A percentile compares a stretch with the other conserved stretches of the same genome.
These are phyloP conservation scores for Sarcophaga bullata DNA, from an alignment of 1,140 invertebrate species.

Conservation along the genomic window DNA sequence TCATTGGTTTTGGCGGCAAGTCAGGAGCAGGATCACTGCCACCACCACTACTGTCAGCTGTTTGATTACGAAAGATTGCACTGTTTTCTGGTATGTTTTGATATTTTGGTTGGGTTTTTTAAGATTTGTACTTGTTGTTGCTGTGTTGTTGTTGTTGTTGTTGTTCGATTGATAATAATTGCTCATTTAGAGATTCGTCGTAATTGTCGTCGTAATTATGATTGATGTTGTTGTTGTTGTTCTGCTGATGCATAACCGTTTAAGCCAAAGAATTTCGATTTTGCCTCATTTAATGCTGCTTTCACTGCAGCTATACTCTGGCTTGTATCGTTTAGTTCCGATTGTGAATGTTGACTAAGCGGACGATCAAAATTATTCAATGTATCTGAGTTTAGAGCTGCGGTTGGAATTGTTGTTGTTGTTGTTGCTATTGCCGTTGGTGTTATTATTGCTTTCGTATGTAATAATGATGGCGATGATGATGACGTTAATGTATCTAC, in stretches of 20 bases:
- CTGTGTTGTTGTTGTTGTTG: conserved; percentile 30
- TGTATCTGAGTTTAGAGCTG: conserved; percentile 30
- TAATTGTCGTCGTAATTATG: conserved; percentile 24
- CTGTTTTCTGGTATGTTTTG: conserved; percentile 54
- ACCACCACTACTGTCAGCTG: background rate
- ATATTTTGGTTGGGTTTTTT: conserved; percentile 47
- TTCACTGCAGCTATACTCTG: conserved; percentile 62
- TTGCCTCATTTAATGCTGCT: conserved; percentile 61
- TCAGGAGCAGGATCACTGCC: conserved; percentile 14
- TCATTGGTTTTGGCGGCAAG: conserved; percentile 44
- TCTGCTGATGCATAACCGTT: conserved; percentile 51
- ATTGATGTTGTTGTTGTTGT: conserved; percentile 16
- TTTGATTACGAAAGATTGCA: conserved; percentile 44
- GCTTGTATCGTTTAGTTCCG: conserved; percentile 52
- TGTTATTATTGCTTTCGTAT: background rate
- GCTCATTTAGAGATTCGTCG: conserved; percentile 36
- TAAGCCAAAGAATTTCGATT: conserved; percentile 64
- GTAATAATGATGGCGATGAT: conserved; percentile 14
- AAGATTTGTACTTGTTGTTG: conserved; percentile 46
- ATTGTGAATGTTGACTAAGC: conserved; percentile 47
- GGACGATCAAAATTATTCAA: conserved; percentile 26
- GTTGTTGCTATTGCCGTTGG: conserved; percentile 13
- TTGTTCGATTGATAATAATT: background rate
- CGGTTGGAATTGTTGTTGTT: conserved; percentile 25
- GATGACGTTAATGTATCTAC: conserved; percentile 8